These are phyloP conservation scores for Acanthococcus lagerstroemiae DNA, from an alignment of 2,888 invertebrate species.

Conservation along the genomic window DNA sequence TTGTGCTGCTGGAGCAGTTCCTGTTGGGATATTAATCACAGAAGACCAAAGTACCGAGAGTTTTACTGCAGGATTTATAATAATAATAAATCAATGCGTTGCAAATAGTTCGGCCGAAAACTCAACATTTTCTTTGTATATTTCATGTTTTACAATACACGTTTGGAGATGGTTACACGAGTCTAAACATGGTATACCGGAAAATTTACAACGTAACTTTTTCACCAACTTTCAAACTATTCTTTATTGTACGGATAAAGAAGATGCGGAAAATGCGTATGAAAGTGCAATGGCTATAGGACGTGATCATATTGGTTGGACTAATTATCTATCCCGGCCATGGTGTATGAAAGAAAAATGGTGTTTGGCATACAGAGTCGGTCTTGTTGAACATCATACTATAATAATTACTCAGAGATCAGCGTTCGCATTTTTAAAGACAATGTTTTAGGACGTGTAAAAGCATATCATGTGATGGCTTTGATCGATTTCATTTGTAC, in stretches of 20 bases:
- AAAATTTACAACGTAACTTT: background rate
- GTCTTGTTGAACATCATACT: background rate
- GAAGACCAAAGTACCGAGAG: background rate
- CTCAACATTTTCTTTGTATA: background rate
- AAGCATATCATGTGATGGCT: background rate
- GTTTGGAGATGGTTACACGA: background rate
- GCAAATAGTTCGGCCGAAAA: background rate
- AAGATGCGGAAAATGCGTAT: background rate
- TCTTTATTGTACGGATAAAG: background rate
- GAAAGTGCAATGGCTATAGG: background rate
- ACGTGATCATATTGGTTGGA: background rate
- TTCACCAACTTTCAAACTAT: background rate
- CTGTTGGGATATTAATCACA: background rate
- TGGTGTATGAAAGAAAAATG: background rate
- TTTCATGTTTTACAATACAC: too few relatives aligned
- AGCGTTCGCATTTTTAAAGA: background rate
- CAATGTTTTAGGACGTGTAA: background rate
- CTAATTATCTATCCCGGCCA: background rate
- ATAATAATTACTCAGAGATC: background rate
- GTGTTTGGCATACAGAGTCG: background rate
- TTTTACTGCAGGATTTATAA: background rate
- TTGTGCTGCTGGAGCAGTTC: background rate
- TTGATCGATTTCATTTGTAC: background rate
- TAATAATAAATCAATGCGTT: background rate
- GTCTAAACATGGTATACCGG: background rate